A percentile compares a stretch with the other conserved stretches of the same genome.
Conservation (phyloP, 2,113 vertebrate species). For the Oxyruncus cristatus region DNA sequence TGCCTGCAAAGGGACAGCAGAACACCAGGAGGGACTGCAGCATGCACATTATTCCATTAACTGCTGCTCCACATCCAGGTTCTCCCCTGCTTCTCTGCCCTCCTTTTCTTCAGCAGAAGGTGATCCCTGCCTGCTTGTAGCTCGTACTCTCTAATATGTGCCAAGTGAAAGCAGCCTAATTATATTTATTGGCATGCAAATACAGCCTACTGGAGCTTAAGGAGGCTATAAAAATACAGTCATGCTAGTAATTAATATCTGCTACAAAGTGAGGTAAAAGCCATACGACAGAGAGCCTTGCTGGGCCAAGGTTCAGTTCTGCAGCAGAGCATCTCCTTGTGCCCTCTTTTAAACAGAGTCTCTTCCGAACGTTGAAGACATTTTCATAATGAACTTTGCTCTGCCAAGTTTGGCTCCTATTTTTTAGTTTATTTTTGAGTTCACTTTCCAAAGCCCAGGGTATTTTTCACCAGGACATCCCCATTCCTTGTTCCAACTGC, state of each 20-base stretch:
- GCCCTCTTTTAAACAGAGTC: neutral
- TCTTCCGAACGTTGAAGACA: neutral
- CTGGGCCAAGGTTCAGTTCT: neutral
- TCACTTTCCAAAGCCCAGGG: neutral
- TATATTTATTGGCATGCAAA: slow-evolving; percentile 13
- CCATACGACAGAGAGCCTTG: neutral
- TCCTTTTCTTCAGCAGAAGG: neutral
- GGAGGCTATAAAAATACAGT: neutral
- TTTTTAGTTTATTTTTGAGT: neutral
- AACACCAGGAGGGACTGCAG: neutral
- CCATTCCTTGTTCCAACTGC: neutral
- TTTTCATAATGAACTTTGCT: neutral
- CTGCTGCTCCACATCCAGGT: neutral
- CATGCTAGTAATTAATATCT: neutral
- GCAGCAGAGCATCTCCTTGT: neutral
- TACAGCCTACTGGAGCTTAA: neutral
- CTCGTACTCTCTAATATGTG: neutral
- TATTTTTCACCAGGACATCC: neutral
- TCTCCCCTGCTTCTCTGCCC: neutral
- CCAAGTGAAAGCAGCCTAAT: slow-evolving; percentile 15
- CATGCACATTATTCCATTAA: neutral
- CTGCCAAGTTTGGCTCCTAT: neutral
- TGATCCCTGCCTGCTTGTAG: neutral
- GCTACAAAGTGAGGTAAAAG: neutral
- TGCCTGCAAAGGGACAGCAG: neutral